Evolutionary conservation across 2,113 vertebrate species (phyloP).

Genomic region (Caranx ignobilis): DNA sequence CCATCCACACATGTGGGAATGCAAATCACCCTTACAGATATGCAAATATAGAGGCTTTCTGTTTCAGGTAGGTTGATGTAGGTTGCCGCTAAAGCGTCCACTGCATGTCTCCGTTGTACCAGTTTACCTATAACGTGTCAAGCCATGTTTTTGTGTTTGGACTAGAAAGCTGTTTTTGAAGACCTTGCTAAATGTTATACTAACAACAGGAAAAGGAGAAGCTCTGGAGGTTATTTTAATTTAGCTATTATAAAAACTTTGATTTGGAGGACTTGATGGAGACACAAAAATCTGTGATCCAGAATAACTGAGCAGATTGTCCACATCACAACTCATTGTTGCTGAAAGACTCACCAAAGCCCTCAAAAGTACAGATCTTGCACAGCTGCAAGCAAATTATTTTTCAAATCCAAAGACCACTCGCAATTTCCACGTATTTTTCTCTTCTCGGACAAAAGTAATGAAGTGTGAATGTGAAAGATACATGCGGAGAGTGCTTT

Average conservation of each 20-base stretch:
- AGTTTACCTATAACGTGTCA: no score
- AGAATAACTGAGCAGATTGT: constrained; percentile 13
- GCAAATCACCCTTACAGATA: constrained; percentile 47
- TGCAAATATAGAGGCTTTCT: constrained; percentile 11
- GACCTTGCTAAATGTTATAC: neutral
- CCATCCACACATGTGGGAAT: constrained; percentile 43
- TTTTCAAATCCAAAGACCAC: constrained; percentile 52
- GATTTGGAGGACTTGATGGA: neutral
- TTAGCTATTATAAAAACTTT: neutral
- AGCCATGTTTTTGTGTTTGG: neutral
- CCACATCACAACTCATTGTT: neutral
- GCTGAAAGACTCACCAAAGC: constrained; percentile 17
- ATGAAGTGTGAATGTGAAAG: constrained; percentile 61
- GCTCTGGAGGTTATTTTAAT: neutral
- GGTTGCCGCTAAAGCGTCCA: neutral
- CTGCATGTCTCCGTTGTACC: neutral
- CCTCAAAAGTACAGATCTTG: constrained; percentile 26
- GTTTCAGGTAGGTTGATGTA: neutral
- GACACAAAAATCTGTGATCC: neutral
- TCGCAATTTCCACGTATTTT: constrained; percentile 52
- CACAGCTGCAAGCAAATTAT: constrained; percentile 52
- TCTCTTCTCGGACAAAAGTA: constrained; percentile 52
- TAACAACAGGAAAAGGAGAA: neutral
- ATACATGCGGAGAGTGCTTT: constrained; percentile 62
- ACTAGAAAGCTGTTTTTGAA: neutral